A percentile compares a stretch with the other conserved stretches of the same genome.
phyloP scores from a whole-genome alignment of 2,888 invertebrate species.

The Lepidochitona cinerea region DNA sequence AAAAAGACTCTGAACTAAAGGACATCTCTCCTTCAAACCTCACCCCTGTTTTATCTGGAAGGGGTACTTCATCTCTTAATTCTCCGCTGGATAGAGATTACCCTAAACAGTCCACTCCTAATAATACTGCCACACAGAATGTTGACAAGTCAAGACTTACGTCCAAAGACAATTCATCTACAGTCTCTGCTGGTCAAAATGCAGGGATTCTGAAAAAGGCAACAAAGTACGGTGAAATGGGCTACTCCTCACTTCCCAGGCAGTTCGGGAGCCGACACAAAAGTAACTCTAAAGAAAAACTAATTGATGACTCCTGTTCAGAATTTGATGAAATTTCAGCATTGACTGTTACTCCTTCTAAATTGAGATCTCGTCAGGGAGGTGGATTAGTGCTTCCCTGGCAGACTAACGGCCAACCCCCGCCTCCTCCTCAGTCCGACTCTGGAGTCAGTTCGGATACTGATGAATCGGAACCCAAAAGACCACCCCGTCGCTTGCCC shows the following conservation, averaged over 20 bases:
- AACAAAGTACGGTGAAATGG: too few relatives aligned
- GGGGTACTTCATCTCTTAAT: background rate
- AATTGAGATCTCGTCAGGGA: background rate
- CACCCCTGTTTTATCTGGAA: too few relatives aligned
- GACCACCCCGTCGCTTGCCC: background rate
- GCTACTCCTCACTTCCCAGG: too few relatives aligned
- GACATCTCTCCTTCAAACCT: too few relatives aligned
- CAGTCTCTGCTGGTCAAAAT: too few relatives aligned
- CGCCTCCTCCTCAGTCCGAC: background rate
- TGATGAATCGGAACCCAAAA: background rate
- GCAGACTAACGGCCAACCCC: background rate
- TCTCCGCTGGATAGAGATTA: background rate
- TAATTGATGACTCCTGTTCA: background rate
- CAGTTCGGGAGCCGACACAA: too few relatives aligned
- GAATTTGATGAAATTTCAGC: background rate
- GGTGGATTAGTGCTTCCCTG: background rate
- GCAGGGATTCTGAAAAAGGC: too few relatives aligned
- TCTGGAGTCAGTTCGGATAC: slow-evolving; percentile 6
- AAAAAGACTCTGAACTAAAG: too few relatives aligned
- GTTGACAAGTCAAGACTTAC: too few relatives aligned
- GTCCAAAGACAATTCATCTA: too few relatives aligned
- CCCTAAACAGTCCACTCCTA: background rate
- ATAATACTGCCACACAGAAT: too few relatives aligned
- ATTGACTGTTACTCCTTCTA: background rate
- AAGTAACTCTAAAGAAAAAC: background rate